phyloP scores from a whole-genome alignment of 2,888 invertebrate genomes.

The Xestia sexstrigata region DNA sequence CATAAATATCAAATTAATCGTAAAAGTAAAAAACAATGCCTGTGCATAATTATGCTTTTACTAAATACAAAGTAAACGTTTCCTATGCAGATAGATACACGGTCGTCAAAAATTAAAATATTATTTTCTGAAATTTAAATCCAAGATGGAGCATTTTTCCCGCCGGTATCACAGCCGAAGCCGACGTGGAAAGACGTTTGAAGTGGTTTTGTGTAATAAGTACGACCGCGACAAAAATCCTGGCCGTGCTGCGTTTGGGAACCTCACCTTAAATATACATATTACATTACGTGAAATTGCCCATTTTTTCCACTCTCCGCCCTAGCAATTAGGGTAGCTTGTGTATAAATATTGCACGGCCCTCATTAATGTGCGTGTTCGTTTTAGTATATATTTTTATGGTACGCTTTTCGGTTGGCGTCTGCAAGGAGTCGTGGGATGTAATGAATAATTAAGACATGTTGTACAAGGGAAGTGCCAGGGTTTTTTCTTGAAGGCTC shows the following conservation, averaged over 20 bases:
- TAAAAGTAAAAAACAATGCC: background rate
- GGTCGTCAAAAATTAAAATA: background rate
- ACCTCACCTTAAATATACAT: conserved; percentile 90
- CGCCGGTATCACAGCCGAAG: conserved; percentile 66
- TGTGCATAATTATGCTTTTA: background rate
- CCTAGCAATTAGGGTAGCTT: conserved; percentile 90
- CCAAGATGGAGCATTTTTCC: conserved; percentile 79
- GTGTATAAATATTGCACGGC: conserved; percentile 91
- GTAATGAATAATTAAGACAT: conserved; percentile 89
- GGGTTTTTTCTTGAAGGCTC: conserved; percentile 72
- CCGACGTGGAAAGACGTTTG: conserved; percentile 83
- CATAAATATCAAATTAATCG: background rate
- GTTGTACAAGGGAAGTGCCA: conserved; percentile 80
- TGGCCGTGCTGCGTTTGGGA: conserved; percentile 79
- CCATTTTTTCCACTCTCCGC: conserved; percentile 91
- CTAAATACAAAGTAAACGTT: background rate
- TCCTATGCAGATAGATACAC: background rate
- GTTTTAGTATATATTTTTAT: conserved; percentile 89
- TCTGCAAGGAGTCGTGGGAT: conserved; percentile 82
- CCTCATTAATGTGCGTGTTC: conserved; percentile 90
- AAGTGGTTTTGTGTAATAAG: conserved; percentile 88
- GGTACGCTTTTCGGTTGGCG: conserved; percentile 82
- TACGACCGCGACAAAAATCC: conserved; percentile 88
- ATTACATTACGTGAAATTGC: conserved; percentile 91
- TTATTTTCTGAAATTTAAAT: background rate